Evolutionary conservation across 2,797 vertebrate species (phyloP).

Genomic region (Chanos chanos): DNA sequence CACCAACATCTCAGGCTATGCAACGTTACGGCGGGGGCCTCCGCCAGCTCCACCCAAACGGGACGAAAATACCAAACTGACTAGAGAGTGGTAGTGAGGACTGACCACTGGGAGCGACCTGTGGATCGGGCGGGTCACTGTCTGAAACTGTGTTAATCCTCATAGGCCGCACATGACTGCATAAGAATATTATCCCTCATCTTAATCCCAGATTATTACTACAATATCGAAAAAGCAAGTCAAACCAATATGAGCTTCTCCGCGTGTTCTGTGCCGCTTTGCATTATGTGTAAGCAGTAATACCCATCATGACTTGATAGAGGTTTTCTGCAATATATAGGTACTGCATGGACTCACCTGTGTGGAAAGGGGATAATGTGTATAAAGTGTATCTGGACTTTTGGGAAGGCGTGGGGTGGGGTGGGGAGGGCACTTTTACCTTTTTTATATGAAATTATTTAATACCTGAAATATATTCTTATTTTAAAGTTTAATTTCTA

Average conservation of each 20-base stretch:
- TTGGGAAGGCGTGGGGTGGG: slow-evolving; percentile 32
- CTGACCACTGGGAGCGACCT: slow-evolving; percentile 7
- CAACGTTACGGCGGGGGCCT: slow-evolving; percentile 91
- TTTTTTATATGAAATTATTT: slow-evolving; percentile 81
- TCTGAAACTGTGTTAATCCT: slow-evolving; percentile 19
- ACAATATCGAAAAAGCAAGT: slow-evolving; percentile 61
- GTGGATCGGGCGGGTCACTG: slow-evolving; percentile 17
- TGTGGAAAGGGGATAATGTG: slow-evolving; percentile 36
- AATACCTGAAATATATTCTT: slow-evolving; percentile 76
- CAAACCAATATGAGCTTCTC: slow-evolving; percentile 68
- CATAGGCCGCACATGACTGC: slow-evolving; percentile 26
- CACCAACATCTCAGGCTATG: slow-evolving; percentile 94
- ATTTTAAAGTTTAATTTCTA: slow-evolving; percentile 55
- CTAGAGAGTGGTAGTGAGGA: slow-evolving; percentile 81
- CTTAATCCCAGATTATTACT: slow-evolving; percentile 56
- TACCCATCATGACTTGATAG: slow-evolving; percentile 52
- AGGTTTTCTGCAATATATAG: slow-evolving; percentile 58
- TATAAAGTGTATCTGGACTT: slow-evolving; percentile 50
- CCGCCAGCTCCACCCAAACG: slow-evolving; percentile 92
- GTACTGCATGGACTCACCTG: slow-evolving; percentile 67
- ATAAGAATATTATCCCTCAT: slow-evolving; percentile 44
- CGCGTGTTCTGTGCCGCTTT: slow-evolving; percentile 68
- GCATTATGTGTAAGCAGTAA: slow-evolving; percentile 57
- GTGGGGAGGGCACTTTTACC: slow-evolving; percentile 47
- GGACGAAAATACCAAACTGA: slow-evolving; percentile 98